These are phyloP conservation scores for Pseudopipra pipra DNA, from an alignment of 2,113 vertebrate species.

Conservation along the genomic window DNA sequence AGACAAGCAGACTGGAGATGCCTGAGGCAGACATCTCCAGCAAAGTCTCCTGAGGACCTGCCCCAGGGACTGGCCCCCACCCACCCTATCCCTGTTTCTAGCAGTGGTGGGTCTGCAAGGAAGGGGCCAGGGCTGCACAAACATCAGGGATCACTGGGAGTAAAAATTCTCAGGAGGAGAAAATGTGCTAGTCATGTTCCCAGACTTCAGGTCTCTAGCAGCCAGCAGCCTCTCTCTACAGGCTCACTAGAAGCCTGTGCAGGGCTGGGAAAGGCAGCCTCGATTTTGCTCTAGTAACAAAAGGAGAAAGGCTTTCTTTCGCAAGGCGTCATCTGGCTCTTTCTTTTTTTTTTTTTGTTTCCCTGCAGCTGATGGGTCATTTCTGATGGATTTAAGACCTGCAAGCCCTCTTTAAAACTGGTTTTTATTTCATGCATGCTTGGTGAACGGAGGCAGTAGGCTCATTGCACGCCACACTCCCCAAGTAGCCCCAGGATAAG, in stretches of 20 bases:
- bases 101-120: background rate
- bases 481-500: background rate
- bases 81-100: background rate
- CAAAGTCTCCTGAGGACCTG: background rate
- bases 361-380: background rate
- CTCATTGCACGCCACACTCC: background rate
- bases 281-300: background rate
- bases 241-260: background rate
- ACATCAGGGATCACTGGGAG: background rate
- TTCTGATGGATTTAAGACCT: background rate
- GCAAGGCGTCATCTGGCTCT: background rate
- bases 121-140: background rate
- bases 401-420: background rate
- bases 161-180: background rate
- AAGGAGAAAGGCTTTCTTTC: background rate
- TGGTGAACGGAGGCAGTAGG: background rate
- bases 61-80: background rate
- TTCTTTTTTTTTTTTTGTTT: too few relatives aligned
- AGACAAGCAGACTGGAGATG: background rate
- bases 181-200: background rate
- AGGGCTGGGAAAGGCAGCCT: background rate
- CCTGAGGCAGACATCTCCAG: fast-evolving
- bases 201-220: fast-evolving
- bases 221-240: background rate
- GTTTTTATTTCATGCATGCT: background rate